Base-by-base conservation (phyloP, 2,113 vertebrate species). In the Monopterus albus region DNA sequence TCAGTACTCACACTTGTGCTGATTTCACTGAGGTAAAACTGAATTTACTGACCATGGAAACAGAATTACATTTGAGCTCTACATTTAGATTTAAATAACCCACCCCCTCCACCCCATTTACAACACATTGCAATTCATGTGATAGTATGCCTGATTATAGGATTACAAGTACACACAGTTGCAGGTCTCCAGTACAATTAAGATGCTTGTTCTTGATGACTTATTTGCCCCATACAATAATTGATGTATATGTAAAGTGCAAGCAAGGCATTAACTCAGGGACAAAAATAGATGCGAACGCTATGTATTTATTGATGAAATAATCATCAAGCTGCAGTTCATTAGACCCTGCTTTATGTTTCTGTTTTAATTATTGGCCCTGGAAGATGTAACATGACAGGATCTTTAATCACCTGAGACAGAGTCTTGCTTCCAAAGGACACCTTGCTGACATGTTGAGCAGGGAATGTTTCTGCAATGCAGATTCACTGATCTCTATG, bases 301-400 rank as follows among this genome's bases (percentile, higher is more conserved):
- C 65, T 78, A 75, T 85, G 79, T 64, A 86, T 85, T 72, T 60
- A 91, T 92, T 84, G 93, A 92, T 90, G 23, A 82, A 90, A 91
- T 92, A 91, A 91, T 92, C 88, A 90, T 91, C 76, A 81, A 90
- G 85, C 79, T 81, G 47, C 75, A n/a, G 18, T 90, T 93, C 92
- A 95, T 94, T 94, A 94, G 88, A 83, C 59, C 69, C 65, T 53
- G 77, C 83, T 89, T 93, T 91, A 92, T 75, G 78, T 88, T 91
- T 92, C 88, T 70, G 75, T 83, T 91, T 94, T 91, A 93, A 94
- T 94, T 92, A 92, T 87, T 90, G 91, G 82, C 85, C 83, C 90
- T 83, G 83, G 82, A 84, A 88, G 88, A 82, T 87, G 82, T 69
- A 75, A 90, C 84, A 78, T 77, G 88, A 94, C 85, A 58, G 67